A percentile compares a stretch with the other conserved stretches of the same genome.
Conservation (phyloP, 2,113 vertebrate genomes). For the Pleuronectes platessa region DNA sequence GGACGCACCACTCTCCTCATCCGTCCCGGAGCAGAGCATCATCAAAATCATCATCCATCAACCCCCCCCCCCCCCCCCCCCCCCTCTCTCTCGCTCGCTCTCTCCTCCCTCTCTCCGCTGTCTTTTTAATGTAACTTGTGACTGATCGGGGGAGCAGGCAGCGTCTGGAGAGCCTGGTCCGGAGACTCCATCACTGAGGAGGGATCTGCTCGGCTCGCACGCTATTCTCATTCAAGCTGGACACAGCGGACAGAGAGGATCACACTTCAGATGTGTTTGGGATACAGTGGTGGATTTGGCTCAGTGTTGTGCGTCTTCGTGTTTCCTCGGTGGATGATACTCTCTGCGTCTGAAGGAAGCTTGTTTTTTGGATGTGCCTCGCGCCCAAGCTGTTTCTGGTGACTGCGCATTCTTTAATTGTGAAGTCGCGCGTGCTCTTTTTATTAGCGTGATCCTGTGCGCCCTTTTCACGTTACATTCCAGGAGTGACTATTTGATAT, state of each 20-base stretch:
- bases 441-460: constrained; percentile 12
- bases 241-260: constrained; percentile 49
- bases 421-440: constrained; percentile 36
- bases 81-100: constrained; percentile 46
- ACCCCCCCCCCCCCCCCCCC: constrained; percentile 48
- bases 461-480: background rate
- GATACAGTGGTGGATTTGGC: constrained; percentile 60
- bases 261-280: constrained; percentile 19
- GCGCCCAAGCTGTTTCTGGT: constrained; percentile 39
- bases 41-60: constrained; percentile 77
- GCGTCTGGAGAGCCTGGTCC: constrained; percentile 63
- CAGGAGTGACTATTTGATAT: constrained; percentile 7
- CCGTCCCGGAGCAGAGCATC: constrained; percentile 85
- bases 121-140: constrained; percentile 81
- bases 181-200: constrained; percentile 38
- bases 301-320: constrained; percentile 13
- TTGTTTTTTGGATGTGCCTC: constrained; percentile 49
- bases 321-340: constrained; percentile 50
- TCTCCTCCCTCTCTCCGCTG: constrained; percentile 50
- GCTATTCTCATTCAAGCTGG: constrained; percentile 45
- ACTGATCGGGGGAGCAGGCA: constrained; percentile 62
- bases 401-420: constrained; percentile 36
- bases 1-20: constrained; percentile 86
- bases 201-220: constrained; percentile 34
- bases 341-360: constrained; percentile 52